Percentiles rank a stretch among this genome's conserved stretches.
These are phyloP conservation scores for Phalera bucephala DNA, from an alignment of 2,888 invertebrate species.

Conservation along the genomic window DNA sequence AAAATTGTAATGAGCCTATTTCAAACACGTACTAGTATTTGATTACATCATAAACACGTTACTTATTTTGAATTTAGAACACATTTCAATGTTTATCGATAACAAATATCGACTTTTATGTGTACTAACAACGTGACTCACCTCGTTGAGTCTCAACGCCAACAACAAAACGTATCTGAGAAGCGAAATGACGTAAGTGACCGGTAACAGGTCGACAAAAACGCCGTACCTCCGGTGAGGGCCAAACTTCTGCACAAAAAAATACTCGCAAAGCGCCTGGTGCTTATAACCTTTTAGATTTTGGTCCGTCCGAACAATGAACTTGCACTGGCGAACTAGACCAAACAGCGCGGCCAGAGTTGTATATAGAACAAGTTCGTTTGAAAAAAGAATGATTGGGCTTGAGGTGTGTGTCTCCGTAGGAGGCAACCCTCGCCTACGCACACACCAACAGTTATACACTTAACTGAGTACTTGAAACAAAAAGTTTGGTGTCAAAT, in stretches of 20 bases:
- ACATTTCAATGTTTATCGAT: conserved; percentile 47
- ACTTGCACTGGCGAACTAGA: conserved; percentile 80
- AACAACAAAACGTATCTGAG: conserved; percentile 70
- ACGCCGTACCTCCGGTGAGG: conserved; percentile 55
- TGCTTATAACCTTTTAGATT: conserved; percentile 60
- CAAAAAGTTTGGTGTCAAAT: conserved; percentile 23
- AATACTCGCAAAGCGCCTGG: conserved; percentile 54
- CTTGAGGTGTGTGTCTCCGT: conserved; percentile 43
- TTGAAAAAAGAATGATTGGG: conserved; percentile 46
- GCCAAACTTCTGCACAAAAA: conserved; percentile 62
- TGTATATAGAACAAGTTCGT: conserved; percentile 61
- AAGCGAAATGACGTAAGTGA: conserved; percentile 68
- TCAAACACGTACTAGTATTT: too few species aligned
- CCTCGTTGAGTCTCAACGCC: conserved; percentile 77
- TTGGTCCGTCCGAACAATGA: conserved; percentile 68
- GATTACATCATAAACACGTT: too few species aligned
- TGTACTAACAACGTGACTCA: conserved; percentile 73
- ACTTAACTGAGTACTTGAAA: conserved; percentile 23
- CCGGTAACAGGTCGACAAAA: conserved; percentile 61
- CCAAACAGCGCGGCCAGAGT: conserved; percentile 71
- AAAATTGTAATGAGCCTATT: too few species aligned
- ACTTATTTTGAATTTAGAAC: too few species aligned
- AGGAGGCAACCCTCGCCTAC: conserved; percentile 49
- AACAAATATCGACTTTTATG: conserved; percentile 59
- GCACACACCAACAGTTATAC: conserved; percentile 44